A percentile compares a stretch with the other conserved stretches of the same genome.
phyloP scores from a whole-genome alignment of 2,888 invertebrate species.

The Eurytoma californica region DNA sequence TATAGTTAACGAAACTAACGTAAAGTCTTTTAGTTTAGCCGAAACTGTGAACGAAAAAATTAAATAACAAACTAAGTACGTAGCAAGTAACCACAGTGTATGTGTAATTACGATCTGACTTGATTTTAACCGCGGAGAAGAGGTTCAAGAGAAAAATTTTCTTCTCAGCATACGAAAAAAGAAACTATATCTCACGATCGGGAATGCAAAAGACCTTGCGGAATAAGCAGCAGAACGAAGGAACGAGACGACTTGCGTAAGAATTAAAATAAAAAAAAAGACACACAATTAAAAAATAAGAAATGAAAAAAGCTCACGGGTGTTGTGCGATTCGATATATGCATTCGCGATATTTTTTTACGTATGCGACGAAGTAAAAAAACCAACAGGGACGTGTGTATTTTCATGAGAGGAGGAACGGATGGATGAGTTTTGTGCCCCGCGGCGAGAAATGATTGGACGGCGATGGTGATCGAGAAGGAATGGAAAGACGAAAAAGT shows the following conservation, averaged over 20 bases:
- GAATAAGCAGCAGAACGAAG: not conserved
- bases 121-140: not conserved
- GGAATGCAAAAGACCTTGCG: not conserved
- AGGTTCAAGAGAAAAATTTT: conserved; percentile 30
- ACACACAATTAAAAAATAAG: too few species aligned
- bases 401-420: conserved; percentile 38
- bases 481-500: conserved; percentile 54
- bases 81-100: not conserved
- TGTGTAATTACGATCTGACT: too few species aligned
- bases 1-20: too few species aligned
- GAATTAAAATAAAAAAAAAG: not conserved
- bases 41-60: too few species aligned
- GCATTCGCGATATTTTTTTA: conserved; percentile 55
- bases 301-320: conserved; percentile 43
- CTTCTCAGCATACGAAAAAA: conserved; percentile 13
- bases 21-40: too few species aligned
- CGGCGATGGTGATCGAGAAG: conserved; percentile 17
- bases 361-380: conserved; percentile 20
- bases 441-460: conserved; percentile 12
- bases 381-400: conserved; percentile 23
- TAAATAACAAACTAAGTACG: not conserved
- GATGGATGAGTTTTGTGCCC: not conserved
- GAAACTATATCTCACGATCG: conserved; percentile 1
- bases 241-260: too few species aligned
- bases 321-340: conserved; percentile 53